These are phyloP conservation scores for Amitus sp. DNA, from an alignment of 2,888 invertebrate genomes.

Conservation along the genomic window DNA sequence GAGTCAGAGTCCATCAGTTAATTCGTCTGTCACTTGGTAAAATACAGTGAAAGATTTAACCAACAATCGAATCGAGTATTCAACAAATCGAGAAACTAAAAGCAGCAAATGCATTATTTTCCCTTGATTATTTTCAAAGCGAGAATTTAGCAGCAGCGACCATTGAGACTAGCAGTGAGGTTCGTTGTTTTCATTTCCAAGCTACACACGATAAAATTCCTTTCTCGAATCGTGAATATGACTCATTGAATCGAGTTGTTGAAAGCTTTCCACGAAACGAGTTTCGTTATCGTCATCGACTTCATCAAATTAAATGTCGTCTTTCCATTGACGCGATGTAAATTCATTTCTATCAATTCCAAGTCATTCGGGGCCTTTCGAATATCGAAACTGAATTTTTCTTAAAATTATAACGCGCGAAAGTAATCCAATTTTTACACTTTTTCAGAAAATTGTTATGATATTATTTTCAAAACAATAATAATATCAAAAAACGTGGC, in stretches of 20 bases:
- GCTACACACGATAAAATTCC: not conserved
- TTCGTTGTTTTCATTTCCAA: not conserved
- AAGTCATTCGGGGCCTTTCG: too few relatives aligned
- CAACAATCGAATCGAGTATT: too few relatives aligned
- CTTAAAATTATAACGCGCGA: not conserved
- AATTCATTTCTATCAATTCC: not conserved
- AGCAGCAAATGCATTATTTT: too few relatives aligned
- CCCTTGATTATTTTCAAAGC: too few relatives aligned
- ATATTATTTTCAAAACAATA: not conserved
- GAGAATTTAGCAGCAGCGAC: too few relatives aligned
- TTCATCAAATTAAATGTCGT: not conserved
- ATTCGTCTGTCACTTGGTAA: too few relatives aligned
- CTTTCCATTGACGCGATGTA: not conserved
- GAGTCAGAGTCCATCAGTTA: too few relatives aligned
- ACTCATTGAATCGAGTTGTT: constrained; percentile 15
- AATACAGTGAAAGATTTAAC: too few relatives aligned
- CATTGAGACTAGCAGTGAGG: too few relatives aligned
- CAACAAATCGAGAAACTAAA: too few relatives aligned
- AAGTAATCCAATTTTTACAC: not conserved
- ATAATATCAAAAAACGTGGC: not conserved
- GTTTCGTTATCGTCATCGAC: not conserved
- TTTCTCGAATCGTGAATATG: constrained; percentile 11
- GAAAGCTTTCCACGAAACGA: constrained; percentile 14
- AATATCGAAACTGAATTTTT: too few relatives aligned
- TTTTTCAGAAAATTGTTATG: constrained; percentile 11